These are phyloP conservation scores for Colaptes auratus DNA, from an alignment of 2,113 vertebrate genomes.

Conservation along the genomic window DNA sequence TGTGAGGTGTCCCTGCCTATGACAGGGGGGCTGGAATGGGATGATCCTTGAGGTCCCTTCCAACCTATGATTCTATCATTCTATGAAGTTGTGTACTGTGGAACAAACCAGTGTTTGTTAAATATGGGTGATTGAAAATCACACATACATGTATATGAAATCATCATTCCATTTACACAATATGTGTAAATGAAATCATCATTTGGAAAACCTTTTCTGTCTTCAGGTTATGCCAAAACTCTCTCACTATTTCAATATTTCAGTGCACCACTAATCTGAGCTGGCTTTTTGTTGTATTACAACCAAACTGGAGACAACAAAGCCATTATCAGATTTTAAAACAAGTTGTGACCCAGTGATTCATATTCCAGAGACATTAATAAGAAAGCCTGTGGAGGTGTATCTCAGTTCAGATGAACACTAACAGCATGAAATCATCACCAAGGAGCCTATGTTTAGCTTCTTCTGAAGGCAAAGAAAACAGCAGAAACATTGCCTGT, in stretches of 20 bases:
- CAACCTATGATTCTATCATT: no score
- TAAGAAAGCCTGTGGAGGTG: not conserved
- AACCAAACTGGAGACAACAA: not conserved
- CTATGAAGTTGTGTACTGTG: not conserved
- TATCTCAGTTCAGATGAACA: not conserved
- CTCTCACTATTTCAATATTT: not conserved
- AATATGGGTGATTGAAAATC: not conserved
- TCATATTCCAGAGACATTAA: not conserved
- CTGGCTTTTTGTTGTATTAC: not conserved
- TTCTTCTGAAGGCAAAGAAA: not conserved
- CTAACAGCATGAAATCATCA: not conserved
- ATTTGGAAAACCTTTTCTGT: not conserved
- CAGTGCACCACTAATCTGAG: not conserved
- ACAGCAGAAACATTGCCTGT: not conserved
- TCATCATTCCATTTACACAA: no score
- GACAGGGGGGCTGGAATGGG: no score
- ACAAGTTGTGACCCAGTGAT: not conserved
- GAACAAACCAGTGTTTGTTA: not conserved
- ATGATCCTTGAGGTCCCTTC: no score
- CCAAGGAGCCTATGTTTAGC: not conserved
- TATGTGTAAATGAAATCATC: not conserved
- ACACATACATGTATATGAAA: no score
- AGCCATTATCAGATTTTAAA: not conserved
- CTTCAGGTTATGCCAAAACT: not conserved
- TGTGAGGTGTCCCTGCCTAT: no score